phyloP scores from a whole-genome alignment of 2,888 invertebrate species.

The Xestia c-nigrum region DNA sequence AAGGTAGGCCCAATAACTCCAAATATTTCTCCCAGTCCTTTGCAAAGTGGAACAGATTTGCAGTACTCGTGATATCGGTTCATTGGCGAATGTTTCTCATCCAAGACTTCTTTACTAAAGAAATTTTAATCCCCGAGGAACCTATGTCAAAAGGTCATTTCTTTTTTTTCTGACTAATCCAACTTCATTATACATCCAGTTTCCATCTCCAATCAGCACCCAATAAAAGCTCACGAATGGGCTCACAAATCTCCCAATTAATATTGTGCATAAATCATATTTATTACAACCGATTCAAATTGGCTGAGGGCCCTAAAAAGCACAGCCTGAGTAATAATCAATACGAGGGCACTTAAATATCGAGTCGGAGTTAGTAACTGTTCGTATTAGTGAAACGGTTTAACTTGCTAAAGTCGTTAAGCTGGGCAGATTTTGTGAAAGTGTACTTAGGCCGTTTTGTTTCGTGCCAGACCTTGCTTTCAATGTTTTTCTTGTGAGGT shows the following conservation, averaged over 20 bases:
- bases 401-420: slow-evolving; percentile 70
- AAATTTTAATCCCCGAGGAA: not conserved
- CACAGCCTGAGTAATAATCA: slow-evolving; percentile 55
- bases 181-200: slow-evolving; percentile 1
- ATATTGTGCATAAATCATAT: slow-evolving; percentile 57
- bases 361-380: slow-evolving; percentile 45
- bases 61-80: not conserved
- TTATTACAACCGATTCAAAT: slow-evolving; percentile 48
- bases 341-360: slow-evolving; percentile 60
- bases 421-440: slow-evolving; percentile 69
- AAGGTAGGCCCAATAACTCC: not conserved
- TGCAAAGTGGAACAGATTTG: not conserved
- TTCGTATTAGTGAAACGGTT: slow-evolving; percentile 67
- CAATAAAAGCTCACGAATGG: slow-evolving; percentile 26
- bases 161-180: not conserved
- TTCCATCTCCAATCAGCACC: not conserved
- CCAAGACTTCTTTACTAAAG: not conserved
- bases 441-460: slow-evolving; percentile 60
- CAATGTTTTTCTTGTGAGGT: slow-evolving; percentile 33
- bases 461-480: slow-evolving; percentile 33
- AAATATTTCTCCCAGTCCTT: not conserved
- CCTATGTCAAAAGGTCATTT: not conserved
- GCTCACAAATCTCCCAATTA: slow-evolving; percentile 46
- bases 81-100: not conserved
- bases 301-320: slow-evolving; percentile 56